phyloP scores from a whole-genome alignment of 2,888 invertebrate genomes.

The Pammene aurita region DNA sequence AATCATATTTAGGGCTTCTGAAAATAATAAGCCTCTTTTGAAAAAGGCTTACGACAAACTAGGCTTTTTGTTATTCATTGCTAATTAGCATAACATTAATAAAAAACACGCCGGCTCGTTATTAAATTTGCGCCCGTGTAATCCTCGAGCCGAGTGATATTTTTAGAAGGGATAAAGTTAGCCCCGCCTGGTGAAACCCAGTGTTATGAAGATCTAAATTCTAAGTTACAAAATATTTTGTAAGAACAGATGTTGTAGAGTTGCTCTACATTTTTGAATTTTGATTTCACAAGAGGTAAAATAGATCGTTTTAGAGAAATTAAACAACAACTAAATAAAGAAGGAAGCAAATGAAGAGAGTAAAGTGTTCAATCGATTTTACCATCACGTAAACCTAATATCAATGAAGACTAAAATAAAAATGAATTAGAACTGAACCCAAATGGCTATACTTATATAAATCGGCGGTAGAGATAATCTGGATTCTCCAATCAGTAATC shows the following conservation, averaged over 20 bases:
- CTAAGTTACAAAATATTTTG: background rate
- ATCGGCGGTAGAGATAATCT: background rate
- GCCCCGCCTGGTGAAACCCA: background rate
- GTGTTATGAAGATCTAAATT: background rate
- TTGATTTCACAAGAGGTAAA: too few relatives aligned
- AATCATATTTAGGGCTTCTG: background rate
- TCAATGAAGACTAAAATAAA: too few relatives aligned
- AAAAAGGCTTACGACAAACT: background rate
- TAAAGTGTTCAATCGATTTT: too few relatives aligned
- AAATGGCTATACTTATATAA: background rate
- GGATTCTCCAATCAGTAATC: conserved; percentile 10
- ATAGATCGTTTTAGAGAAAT: too few relatives aligned
- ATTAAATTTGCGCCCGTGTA: conserved; percentile 18
- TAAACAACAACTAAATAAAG: too few relatives aligned
- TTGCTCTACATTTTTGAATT: too few relatives aligned
- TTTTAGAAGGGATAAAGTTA: conserved; percentile 21
- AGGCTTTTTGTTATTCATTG: background rate
- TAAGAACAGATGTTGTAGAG: background rate
- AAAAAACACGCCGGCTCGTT: background rate
- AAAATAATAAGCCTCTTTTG: background rate
- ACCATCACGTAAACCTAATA: too few relatives aligned
- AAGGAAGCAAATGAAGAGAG: too few relatives aligned
- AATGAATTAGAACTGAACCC: background rate
- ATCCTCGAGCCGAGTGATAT: background rate
- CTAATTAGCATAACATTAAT: background rate